Evolutionary conservation across 2,113 vertebrate genomes (phyloP).

Genomic region (Odocoileus hemionus): DNA sequence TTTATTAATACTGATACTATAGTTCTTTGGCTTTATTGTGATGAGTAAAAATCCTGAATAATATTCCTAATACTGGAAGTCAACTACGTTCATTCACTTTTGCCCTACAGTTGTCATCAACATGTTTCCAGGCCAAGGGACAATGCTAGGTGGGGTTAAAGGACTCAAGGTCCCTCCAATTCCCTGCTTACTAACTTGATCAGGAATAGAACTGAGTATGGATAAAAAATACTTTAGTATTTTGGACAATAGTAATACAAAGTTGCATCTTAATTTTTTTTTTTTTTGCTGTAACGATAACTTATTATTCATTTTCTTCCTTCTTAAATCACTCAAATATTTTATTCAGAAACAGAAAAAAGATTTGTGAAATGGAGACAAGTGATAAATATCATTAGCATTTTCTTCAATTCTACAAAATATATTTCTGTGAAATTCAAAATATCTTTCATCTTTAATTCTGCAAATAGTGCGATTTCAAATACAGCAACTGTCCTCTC

Average conservation of each 20-base stretch:
- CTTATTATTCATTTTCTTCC: not conserved
- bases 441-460: not conserved
- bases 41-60: not conserved
- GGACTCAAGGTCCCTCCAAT: not conserved
- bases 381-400: not conserved
- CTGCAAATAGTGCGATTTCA: not conserved
- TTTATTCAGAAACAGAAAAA: slow-evolving; percentile 13
- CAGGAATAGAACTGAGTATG: not conserved
- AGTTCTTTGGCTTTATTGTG: not conserved
- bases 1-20: not conserved
- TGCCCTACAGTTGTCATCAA: not conserved
- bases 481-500: not conserved
- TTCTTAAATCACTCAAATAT: not conserved
- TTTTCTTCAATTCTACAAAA: not conserved
- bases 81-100: not conserved
- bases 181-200: not conserved
- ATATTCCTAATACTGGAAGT: not conserved
- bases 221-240: not conserved
- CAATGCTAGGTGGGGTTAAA: not conserved
- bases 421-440: not conserved
- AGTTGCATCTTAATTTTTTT: not conserved
- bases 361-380: not conserved
- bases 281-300: not conserved
- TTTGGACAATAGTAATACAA: not conserved
- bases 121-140: not conserved